Evolutionary conservation across 2,113 vertebrate genomes (phyloP).

Genomic region (Varanus komodoensis): DNA sequence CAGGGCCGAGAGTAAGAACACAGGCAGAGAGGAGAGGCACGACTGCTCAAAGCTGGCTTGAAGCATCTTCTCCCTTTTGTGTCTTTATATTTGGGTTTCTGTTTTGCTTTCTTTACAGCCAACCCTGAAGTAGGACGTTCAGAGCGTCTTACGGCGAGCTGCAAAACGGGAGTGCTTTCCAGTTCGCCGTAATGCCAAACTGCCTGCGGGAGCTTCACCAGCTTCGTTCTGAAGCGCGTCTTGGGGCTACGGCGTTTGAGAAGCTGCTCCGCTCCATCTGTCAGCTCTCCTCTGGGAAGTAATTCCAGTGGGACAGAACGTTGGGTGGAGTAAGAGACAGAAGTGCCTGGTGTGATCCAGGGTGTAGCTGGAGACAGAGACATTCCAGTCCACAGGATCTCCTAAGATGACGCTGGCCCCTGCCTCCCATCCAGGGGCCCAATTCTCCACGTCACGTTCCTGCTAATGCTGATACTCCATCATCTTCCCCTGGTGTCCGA

Average conservation of each 20-base stretch:
- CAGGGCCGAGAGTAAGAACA: background rate
- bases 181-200: no score
- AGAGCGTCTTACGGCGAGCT: no score
- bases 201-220: no score
- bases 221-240: no score
- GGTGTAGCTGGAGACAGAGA: background rate
- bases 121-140: no score
- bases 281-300: background rate
- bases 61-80: no score
- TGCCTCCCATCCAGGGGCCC: background rate
- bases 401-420: no score
- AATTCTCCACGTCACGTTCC: background rate
- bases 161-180: no score
- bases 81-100: no score
- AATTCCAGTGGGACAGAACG: background rate
- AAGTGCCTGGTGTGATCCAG: no score
- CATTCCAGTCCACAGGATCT: background rate
- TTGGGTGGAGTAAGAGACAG: background rate
- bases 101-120: no score
- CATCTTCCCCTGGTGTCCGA: no score
- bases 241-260: background rate
- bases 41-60: background rate
- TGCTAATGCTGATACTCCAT: background rate
- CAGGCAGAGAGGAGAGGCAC: background rate
- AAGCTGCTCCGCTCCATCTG: background rate